Base-by-base conservation (phyloP, 1,140 invertebrate genomes). In the Drosophila leontia region DNA sequence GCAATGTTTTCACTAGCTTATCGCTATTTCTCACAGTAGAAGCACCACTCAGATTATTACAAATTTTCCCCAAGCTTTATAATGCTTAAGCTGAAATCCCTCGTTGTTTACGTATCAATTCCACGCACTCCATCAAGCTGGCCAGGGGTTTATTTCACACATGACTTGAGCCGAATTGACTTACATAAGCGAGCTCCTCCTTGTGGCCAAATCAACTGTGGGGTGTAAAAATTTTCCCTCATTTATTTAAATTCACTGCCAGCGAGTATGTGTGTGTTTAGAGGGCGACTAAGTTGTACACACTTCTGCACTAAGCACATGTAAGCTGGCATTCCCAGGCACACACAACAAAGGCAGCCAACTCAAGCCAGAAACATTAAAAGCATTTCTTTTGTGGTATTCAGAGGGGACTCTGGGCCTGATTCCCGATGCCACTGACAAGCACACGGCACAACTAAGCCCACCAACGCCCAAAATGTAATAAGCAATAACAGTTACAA, bases 161-260 rank as follows among this genome's bases (percentile, higher is more conserved):
- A 80, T 74, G 68, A 87, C 62, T 39, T 80, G 55, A 74, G 47
- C 45, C 26, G 48, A 56, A 64, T 58, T 47, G 47, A 44, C 48
- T 56, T 76, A 55, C 47, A 50, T 45, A 45, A 67, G 29, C 39
- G 32, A 19, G 61, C 34, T 58, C 39, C 39, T 50, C 12, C 41
- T 50, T 17, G 45, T 5, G 13, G 45, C 68, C 42, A 60, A 72
- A 44, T 72, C 42, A 78, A 50, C 67, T 65, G 17, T 26, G 72
- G 63, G 56, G 56, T 75, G 71, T 65, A 67, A 78, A 78, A 83
- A 84, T 69, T 60, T 88, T 72, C 48, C 74, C 85, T 75, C 82
- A 88, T 88, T 88, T 88, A 88, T 88, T 88, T 84, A 90, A 90
- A 88, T 84, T 87, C 74, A 50, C 61, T 69, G 64, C 39, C 55